Base-by-base conservation (phyloP, 2,888 invertebrate species). In the Synanthedon myopaeformis region DNA sequence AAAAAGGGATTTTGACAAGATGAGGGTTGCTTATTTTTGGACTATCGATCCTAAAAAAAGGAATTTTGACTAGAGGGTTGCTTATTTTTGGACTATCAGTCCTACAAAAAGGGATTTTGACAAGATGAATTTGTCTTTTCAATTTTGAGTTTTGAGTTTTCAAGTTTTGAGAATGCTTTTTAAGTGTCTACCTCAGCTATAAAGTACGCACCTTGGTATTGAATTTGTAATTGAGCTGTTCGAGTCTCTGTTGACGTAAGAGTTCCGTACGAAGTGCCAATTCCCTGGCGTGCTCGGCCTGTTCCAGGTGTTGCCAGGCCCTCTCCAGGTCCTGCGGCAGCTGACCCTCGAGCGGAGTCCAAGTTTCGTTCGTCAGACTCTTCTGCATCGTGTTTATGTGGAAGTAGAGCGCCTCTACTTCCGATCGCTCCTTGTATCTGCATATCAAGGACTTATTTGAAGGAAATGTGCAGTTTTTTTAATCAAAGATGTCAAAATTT, bases 351-450 rank as follows among this genome's bases (percentile, higher is more conserved):
- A 93, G 91, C 0, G 96, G 96, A 5, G 90, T 90, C 80, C 95
- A 97, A 13, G 93, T 90, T 13, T 95, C 95, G 62, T 96, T 96
- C 61, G 96, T 94, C 61, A 98, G 84, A n/a, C 97, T 96, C 80
- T 98, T 98, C 63, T 98, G 89, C 79, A 96, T 93, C 0, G 98
- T 97, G 81, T 99, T 99, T 65, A 99, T 97, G 74, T 96, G 94
- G 82, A 99, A 99, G 76, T 94, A 98, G 42, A 98, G 87, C 0
- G 96, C 99, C 82, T 99, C 98, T 64, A 98, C 95, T 86, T 99
- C 98, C 62, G 97, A 98, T 54, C 97, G 92, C 79, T 99, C 99
- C 73, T 94, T 96, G 82, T 98, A 98, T 76, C 96, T 94, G 62
- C 0, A 60, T 35, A 23, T 4, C 23, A 1, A 23, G 23, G 23